Percentiles rank a stretch among this genome's conserved stretches.
These are phyloP conservation scores for Semnornis frantzii DNA, from an alignment of 2,113 vertebrate species.

Conservation along the genomic window DNA sequence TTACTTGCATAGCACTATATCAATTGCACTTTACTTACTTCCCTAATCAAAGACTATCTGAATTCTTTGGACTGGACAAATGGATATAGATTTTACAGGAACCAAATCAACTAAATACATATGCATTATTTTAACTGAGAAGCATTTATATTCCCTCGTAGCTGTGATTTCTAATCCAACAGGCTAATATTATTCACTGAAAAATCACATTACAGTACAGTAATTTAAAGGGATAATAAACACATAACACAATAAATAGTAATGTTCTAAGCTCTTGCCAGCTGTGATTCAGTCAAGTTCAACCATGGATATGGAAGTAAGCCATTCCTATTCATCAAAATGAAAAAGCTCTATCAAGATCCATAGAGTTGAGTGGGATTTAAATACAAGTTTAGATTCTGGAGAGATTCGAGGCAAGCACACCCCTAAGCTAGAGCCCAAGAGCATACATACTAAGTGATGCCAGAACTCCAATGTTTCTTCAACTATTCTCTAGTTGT, in stretches of 20 bases:
- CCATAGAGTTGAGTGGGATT: background rate
- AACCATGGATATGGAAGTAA: background rate
- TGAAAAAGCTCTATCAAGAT: background rate
- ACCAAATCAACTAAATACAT: constrained; percentile 38
- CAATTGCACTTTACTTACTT: constrained; percentile 67
- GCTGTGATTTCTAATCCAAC: constrained; percentile 43
- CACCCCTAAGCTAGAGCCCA: background rate
- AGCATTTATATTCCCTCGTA: constrained; percentile 46
- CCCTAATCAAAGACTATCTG: constrained; percentile 44
- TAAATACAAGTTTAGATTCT: background rate
- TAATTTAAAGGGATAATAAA: constrained; percentile 58
- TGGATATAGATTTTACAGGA: constrained; percentile 68
- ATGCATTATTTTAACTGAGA: constrained; percentile 51
- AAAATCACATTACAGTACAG: constrained; percentile 31
- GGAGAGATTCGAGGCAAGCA: constrained; percentile 7
- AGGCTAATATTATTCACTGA: constrained; percentile 31
- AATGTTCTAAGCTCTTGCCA: background rate
- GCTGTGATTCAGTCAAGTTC: constrained; percentile 19
- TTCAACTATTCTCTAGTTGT: background rate
- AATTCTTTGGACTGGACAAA: constrained; percentile 61
- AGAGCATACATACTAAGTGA: background rate
- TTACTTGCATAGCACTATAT: constrained; percentile 35
- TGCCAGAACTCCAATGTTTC: background rate
- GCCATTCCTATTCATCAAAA: background rate
- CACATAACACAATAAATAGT: constrained; percentile 29